Base-by-base conservation (phyloP, 2,888 invertebrate species). In the Pilophorus perplexus region DNA sequence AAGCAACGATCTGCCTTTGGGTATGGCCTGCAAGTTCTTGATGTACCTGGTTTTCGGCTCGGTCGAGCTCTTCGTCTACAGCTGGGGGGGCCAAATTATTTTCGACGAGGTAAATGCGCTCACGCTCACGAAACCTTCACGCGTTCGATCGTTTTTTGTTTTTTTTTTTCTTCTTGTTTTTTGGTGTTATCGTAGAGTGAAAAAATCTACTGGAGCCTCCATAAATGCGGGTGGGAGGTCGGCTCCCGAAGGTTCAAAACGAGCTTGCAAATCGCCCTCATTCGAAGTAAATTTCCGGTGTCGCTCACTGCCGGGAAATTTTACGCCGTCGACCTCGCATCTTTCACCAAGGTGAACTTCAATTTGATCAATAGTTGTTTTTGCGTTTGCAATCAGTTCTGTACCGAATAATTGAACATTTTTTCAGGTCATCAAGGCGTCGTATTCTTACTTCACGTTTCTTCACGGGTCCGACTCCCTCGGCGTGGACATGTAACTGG, bases 41-140 rank as follows among this genome's bases (percentile, higher is more conserved):
- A 69, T 69, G 69, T 70, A 70, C 42, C 55, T 70, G 2, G 38
- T 70, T 12, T 70, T 70, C 33, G 69, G 69, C 10, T 67, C 67
- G 16, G 55, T 69, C 64, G 70, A 70, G 25, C 60, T 70, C 0
- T 33, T 70, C n/a, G 67, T 70, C 16, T 70, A 70, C 60, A 70
- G 70, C 40, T 69, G 68, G 69, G 68, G 69, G 18, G 70, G 70
- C 6, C 70, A 70, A 33, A 69, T 67, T 3, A 57, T 69, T 8
- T 48, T 54, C 18, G 54, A 69, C 27, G 50, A 67, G 69, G 69
- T 67, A 42, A 62, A 33, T 33, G 33, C 10, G 6, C 33, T 10
- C 10, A 33, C 10, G 38, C 38, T n/a, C 38, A 14, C 14, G 3
- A 6, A 38, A 2, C 6, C 12, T 38, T 38, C 3, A 38, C 8